Percentiles rank a stretch among this genome's conserved stretches.
These are phyloP conservation scores for Taphrorychus bicolor DNA, from an alignment of 2,888 invertebrate genomes.

Conservation along the genomic window DNA sequence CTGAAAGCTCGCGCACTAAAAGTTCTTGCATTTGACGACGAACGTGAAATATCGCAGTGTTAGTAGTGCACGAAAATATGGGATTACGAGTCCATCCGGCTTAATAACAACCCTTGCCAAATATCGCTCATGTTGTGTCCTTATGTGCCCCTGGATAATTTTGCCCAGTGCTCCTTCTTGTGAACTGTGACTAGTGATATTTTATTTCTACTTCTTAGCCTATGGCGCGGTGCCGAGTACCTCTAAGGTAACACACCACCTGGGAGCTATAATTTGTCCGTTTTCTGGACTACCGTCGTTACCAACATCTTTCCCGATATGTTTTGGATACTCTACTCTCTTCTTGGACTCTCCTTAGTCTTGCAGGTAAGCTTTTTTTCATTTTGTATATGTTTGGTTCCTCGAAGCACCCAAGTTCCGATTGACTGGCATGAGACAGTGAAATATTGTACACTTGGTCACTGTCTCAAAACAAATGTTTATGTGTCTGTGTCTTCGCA, in stretches of 20 bases:
- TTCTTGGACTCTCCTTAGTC: constrained; percentile 55
- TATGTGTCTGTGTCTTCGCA: constrained; percentile 1
- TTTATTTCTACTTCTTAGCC: constrained; percentile 51
- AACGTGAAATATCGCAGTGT: constrained; percentile 46
- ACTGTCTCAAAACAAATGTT: constrained; percentile 50
- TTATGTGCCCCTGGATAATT: constrained; percentile 44
- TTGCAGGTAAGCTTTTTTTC: constrained; percentile 55
- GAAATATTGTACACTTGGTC: constrained; percentile 54
- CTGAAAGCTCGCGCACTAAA: constrained; percentile 14
- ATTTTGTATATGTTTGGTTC: not conserved
- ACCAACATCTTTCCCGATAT: constrained; percentile 46
- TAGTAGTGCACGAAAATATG: constrained; percentile 48
- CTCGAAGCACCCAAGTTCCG: constrained; percentile 28
- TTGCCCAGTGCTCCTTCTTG: constrained; percentile 30
- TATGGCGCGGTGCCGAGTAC: constrained; percentile 60
- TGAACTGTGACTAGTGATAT: constrained; percentile 42
- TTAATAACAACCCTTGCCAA: constrained; percentile 32
- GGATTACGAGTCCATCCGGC: constrained; percentile 48
- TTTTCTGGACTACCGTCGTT: constrained; percentile 36
- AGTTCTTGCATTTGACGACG: constrained; percentile 43
- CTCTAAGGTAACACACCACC: constrained; percentile 60
- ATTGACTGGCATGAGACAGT: constrained; percentile 51
- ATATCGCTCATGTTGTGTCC: constrained; percentile 51
- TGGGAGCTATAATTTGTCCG: constrained; percentile 55
- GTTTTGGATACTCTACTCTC: constrained; percentile 58